phyloP scores from a whole-genome alignment of 2,888 invertebrate genomes.

The Gymnoscelis rufifasciata region DNA sequence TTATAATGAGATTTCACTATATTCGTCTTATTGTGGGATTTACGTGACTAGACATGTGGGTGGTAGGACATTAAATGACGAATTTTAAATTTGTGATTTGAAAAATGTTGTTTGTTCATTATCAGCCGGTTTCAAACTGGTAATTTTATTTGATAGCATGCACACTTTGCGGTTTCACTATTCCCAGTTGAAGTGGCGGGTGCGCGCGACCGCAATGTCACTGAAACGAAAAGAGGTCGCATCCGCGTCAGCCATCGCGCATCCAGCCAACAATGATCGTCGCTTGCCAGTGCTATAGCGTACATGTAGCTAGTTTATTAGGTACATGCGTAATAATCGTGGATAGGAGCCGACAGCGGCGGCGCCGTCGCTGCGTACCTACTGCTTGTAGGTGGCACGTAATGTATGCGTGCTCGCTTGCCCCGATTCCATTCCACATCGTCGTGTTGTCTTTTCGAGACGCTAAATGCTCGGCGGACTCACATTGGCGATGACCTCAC shows the following conservation, averaged over 20 bases:
- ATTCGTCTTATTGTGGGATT: background rate
- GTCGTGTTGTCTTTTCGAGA: constrained; percentile 49
- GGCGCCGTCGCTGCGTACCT: constrained; percentile 23
- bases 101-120: too few species aligned
- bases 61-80: too few species aligned
- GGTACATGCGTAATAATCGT: constrained; percentile 48
- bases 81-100: too few species aligned
- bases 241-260: constrained; percentile 52
- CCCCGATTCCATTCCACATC: constrained; percentile 49
- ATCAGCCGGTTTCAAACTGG: too few species aligned
- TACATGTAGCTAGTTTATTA: constrained; percentile 53
- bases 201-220: constrained; percentile 49
- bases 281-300: constrained; percentile 46
- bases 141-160: background rate
- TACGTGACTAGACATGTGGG: background rate
- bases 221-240: constrained; percentile 74
- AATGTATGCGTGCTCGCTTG: constrained; percentile 64
- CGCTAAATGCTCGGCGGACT: constrained; percentile 38
- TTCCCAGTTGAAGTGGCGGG: constrained; percentile 39
- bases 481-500: constrained; percentile 55
- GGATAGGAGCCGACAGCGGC: constrained; percentile 47
- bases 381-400: constrained; percentile 63
- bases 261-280: constrained; percentile 60
- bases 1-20: background rate
- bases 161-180: constrained; percentile 5